Base-by-base conservation (phyloP, 1,140 invertebrate genomes). In the Geopemphigus sp. region DNA sequence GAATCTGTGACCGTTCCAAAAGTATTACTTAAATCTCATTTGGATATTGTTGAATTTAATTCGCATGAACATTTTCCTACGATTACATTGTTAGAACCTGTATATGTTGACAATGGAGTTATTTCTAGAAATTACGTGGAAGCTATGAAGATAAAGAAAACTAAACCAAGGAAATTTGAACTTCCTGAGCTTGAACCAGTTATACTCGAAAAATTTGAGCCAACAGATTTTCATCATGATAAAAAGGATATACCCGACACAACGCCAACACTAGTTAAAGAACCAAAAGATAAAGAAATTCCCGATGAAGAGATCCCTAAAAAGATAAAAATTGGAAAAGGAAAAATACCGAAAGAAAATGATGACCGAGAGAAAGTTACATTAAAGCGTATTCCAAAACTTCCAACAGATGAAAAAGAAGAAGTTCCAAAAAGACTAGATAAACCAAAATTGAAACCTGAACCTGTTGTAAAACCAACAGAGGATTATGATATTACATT, bases 41-140 rank as follows among this genome's bases (percentile, higher is more conserved):
- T 92, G 17, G 86, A 84, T 57, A 86, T 87, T 80, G 83, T 90
- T 17, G 86, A 84, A 53, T 84, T 80, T 81, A 81, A 88, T 24
- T 87, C 90, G 12, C 61, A 81, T 89, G 24, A 78, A 61, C 11
- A 80, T 24, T 73, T 50, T 74, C 19, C 56, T 2, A 66, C 17
- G 2, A 73, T 47, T 19, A 39, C 47, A 15, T 26, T 47, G 1
- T 56, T 82, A 24, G 63, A 76, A 54, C 73, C 76, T 22, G 14
- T 82, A 15, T 81, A 54, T 83, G 86, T 87, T 22, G 87, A 92
- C 85, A 86, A 87, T 83, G 91, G 91, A 39, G 88, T 90, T 81
- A 82, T 92, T 24, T 92, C 90, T 1, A 86, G 91, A 85, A 92
- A 91, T 85, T 85, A 90, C 0, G 88, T 90, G 84, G 91, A 92